Evolutionary conservation across 1,140 invertebrate genomes (phyloP).

Genomic region (Drosophila ohnishii): DNA sequence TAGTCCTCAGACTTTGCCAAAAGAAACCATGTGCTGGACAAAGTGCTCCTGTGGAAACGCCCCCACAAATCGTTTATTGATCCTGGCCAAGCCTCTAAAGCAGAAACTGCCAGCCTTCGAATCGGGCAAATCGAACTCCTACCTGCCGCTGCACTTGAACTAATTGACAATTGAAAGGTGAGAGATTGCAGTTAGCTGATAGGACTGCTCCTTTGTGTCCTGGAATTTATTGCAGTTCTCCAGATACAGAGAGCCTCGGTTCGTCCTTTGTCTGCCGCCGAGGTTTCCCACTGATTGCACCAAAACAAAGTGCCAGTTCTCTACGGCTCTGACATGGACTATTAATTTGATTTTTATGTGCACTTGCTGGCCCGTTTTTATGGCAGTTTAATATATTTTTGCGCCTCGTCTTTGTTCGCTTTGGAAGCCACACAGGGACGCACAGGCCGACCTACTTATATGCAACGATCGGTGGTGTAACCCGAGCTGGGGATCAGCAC

Average conservation of each 20-base stretch:
- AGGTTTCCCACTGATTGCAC: conserved; percentile 76
- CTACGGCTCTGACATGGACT: conserved; percentile 66
- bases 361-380: conserved; percentile 69
- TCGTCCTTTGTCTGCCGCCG: conserved; percentile 50
- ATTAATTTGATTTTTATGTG: conserved; percentile 81
- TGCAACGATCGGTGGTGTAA: conserved; percentile 47
- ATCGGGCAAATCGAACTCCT: conserved; percentile 10
- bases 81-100: conserved; percentile 43
- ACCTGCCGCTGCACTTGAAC: conserved; percentile 68
- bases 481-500: conserved; percentile 37
- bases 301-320: conserved; percentile 75
- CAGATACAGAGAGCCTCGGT: conserved; percentile 1
- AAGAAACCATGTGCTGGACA: conserved; percentile 66
- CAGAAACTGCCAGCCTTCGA: not conserved
- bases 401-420: conserved; percentile 48
- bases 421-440: conserved; percentile 63
- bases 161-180: conserved; percentile 80
- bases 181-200: conserved; percentile 76
- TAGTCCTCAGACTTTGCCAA: conserved; percentile 13
- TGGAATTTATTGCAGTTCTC: conserved; percentile 63
- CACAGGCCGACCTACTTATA: conserved; percentile 35
- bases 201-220: conserved; percentile 54
- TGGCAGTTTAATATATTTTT: conserved; percentile 78
- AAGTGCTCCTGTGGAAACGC: conserved; percentile 71
- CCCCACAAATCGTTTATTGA: conserved; percentile 72